A percentile compares a stretch with the other conserved stretches of the same genome.
These are phyloP conservation scores for Hypothenemus hampei DNA, from an alignment of 1,140 invertebrate genomes.

Conservation along the genomic window DNA sequence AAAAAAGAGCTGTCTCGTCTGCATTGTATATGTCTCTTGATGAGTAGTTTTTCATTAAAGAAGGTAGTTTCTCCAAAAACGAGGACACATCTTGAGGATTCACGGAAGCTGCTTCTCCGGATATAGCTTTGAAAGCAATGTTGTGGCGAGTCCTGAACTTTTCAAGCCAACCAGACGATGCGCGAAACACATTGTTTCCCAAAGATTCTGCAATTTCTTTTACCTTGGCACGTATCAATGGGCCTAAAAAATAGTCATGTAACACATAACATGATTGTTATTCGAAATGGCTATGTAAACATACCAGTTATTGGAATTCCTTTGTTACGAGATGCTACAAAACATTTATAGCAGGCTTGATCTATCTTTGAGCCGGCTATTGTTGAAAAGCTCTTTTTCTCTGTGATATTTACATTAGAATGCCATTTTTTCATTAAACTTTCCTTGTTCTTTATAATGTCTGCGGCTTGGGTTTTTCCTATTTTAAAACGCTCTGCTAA, in stretches of 20 bases:
- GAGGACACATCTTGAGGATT: slow-evolving; percentile 18
- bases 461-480: slow-evolving; percentile 29
- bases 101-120: slow-evolving; percentile 39
- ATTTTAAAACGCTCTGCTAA: slow-evolving; percentile 18
- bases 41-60: slow-evolving; percentile 3
- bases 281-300: no score
- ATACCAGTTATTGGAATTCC: slow-evolving; percentile 39
- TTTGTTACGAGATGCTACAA: slow-evolving; percentile 37
- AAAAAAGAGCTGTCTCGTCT: slow-evolving; percentile 29
- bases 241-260: no score
- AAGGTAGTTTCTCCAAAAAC: slow-evolving; percentile 14
- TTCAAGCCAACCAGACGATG: slow-evolving; percentile 43
- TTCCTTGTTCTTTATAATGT: slow-evolving; percentile 24
- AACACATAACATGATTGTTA: no score
- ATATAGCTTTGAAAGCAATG: slow-evolving; percentile 38
- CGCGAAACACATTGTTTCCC: slow-evolving; percentile 36
- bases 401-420: slow-evolving; percentile 13
- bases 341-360: slow-evolving; percentile 34
- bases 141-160: slow-evolving; percentile 40
- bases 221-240: slow-evolving; percentile 40
- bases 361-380: slow-evolving; percentile 14
- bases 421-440: slow-evolving; percentile 15
- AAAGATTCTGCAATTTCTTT: slow-evolving; percentile 38
- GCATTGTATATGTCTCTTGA: slow-evolving; percentile 39
- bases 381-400: slow-evolving; percentile 15